Evolutionary conservation across 2,113 vertebrate genomes (phyloP).

Genomic region (Athene noctua): DNA sequence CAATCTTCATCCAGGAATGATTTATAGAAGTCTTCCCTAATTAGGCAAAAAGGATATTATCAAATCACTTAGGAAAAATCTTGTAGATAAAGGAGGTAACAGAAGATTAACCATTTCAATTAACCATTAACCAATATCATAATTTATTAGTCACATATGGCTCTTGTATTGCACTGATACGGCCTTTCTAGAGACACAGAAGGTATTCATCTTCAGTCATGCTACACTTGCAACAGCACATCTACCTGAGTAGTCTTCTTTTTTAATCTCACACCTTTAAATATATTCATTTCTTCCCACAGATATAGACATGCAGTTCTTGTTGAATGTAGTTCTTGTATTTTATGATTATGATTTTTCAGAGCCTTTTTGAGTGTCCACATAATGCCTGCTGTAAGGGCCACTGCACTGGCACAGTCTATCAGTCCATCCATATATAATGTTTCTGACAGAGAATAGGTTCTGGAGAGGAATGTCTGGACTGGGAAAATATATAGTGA

Average conservation of each 20-base stretch:
- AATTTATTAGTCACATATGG: background rate
- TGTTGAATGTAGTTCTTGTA: background rate
- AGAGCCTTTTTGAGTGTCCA: background rate
- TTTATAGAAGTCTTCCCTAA: background rate
- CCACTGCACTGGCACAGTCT: background rate
- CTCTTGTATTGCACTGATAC: background rate
- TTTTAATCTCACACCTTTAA: background rate
- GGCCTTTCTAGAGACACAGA: background rate
- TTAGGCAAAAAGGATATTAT: background rate
- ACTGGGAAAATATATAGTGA: background rate
- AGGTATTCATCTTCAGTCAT: background rate
- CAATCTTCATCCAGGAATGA: background rate
- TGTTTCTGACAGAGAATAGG: background rate
- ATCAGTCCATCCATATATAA: background rate
- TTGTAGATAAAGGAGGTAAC: background rate
- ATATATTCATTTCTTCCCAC: background rate
- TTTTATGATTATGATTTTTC: background rate
- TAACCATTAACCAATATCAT: background rate
- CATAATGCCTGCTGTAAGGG: background rate
- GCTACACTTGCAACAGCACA: background rate
- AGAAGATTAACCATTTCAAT: background rate
- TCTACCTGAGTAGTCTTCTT: background rate
- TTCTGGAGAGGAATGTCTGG: background rate
- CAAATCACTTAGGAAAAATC: background rate
- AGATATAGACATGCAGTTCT: background rate